Conservation (phyloP, 2,888 invertebrate species). For the Lochmaea capreae region DNA sequence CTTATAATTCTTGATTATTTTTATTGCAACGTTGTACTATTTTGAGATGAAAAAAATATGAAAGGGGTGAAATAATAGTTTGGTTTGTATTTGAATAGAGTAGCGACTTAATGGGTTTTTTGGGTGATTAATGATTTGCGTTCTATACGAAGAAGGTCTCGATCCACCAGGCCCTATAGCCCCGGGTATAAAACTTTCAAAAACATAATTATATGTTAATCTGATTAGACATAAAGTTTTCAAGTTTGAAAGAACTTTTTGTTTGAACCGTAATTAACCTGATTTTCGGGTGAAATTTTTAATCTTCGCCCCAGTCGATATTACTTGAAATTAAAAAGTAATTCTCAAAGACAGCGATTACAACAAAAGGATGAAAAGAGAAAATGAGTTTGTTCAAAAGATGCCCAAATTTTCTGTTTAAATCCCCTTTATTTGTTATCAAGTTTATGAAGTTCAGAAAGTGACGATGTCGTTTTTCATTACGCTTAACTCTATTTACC, state of each 20-base stretch:
- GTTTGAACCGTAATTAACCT: constrained; percentile 33
- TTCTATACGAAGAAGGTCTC: background rate
- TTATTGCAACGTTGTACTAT: too few relatives aligned
- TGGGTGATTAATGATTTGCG: constrained; percentile 26
- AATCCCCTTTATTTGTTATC: background rate
- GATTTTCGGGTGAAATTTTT: constrained; percentile 18
- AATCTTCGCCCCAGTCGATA: constrained; percentile 17
- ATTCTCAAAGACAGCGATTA: background rate
- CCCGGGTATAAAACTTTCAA: constrained; percentile 24
- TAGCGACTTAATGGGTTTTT: constrained; percentile 20
- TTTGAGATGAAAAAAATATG: too few relatives aligned
- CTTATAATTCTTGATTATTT: too few relatives aligned
- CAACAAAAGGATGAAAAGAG: background rate
- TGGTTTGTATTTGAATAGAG: background rate
- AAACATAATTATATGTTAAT: constrained; percentile 40
- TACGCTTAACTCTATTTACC: too few relatives aligned
- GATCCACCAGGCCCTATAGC: background rate
- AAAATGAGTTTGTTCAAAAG: background rate
- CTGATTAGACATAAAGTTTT: constrained; percentile 36
- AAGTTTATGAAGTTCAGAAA: background rate
- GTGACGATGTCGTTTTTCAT: too few relatives aligned
- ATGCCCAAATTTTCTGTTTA: background rate
- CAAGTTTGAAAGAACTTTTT: constrained; percentile 23
- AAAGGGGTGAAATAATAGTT: too few relatives aligned
- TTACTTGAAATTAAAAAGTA: constrained; percentile 15